A percentile compares a stretch with the other conserved stretches of the same genome.
phyloP scores from a whole-genome alignment of 2,888 invertebrate genomes.

The Papilio protenor region DNA sequence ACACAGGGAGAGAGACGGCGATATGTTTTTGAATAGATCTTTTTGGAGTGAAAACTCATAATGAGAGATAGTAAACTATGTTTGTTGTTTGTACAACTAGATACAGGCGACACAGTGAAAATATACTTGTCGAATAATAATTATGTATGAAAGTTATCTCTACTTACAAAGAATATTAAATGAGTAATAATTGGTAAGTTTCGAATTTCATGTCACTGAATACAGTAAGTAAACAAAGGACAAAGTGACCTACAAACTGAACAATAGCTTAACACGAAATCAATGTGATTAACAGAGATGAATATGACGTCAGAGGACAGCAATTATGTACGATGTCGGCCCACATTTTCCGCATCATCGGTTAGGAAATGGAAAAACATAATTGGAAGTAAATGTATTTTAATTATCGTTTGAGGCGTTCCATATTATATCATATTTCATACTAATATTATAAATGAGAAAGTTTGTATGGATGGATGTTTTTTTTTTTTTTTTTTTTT shows the following conservation, averaged over 20 bases:
- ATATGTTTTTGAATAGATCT: too few species aligned
- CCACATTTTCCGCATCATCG: constrained; percentile 21
- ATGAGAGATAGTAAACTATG: too few species aligned
- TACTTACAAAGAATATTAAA: background rate
- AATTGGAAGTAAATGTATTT: background rate
- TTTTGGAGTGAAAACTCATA: too few species aligned
- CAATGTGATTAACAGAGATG: constrained; percentile 26
- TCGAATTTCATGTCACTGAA: background rate
- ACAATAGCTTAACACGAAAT: constrained; percentile 25
- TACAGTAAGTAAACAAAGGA: constrained; percentile 7
- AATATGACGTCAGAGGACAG: constrained; percentile 21
- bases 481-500: too few species aligned
- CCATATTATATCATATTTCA: background rate
- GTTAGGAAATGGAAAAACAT: constrained; percentile 13
- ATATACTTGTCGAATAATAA: too few species aligned
- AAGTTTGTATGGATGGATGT: too few species aligned
- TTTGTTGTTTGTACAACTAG: too few species aligned
- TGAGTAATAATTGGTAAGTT: background rate
- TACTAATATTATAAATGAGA: too few species aligned
- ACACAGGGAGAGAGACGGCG: too few species aligned
- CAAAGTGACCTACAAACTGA: constrained; percentile 25
- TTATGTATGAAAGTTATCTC: background rate
- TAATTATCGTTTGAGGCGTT: background rate
- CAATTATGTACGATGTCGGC: constrained; percentile 23
- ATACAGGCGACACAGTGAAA: too few species aligned